phyloP scores from a whole-genome alignment of 2,113 vertebrate genomes.

The Triplophysa rosa region DNA sequence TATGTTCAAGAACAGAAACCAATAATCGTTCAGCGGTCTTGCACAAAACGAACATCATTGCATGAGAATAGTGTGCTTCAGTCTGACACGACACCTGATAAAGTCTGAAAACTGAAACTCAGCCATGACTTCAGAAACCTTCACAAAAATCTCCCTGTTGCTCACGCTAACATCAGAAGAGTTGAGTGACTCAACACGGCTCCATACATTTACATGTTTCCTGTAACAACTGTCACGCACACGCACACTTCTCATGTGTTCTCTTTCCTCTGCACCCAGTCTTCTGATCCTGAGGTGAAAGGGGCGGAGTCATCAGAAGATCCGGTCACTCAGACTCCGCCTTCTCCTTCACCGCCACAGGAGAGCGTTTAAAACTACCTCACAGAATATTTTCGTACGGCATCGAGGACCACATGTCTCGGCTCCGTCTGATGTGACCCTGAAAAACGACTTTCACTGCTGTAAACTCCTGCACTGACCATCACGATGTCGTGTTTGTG shows the following conservation, averaged over 20 bases:
- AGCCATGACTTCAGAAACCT: constrained; percentile 64
- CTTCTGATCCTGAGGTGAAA: constrained; percentile 56
- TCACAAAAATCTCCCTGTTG: constrained; percentile 66
- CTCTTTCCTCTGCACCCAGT: constrained; percentile 37
- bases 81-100: neutral
- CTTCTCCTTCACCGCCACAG: constrained; percentile 64
- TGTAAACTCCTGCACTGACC: too few species aligned
- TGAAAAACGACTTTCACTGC: too few species aligned
- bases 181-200: constrained; percentile 72
- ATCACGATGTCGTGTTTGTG: too few species aligned
- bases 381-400: constrained; percentile 64
- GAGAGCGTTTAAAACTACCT: constrained; percentile 69
- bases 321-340: constrained; percentile 46
- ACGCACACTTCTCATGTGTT: constrained; percentile 35
- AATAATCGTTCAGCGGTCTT: neutral
- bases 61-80: neutral
- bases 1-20: neutral
- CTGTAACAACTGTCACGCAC: constrained; percentile 69
- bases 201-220: constrained; percentile 74
- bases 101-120: constrained; percentile 24
- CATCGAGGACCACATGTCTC: constrained; percentile 56
- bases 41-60: neutral
- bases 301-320: constrained; percentile 57
- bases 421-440: neutral
- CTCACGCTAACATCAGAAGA: constrained; percentile 63